phyloP scores from a whole-genome alignment of 2,888 invertebrate species.

The Himalopsyche anomala region DNA sequence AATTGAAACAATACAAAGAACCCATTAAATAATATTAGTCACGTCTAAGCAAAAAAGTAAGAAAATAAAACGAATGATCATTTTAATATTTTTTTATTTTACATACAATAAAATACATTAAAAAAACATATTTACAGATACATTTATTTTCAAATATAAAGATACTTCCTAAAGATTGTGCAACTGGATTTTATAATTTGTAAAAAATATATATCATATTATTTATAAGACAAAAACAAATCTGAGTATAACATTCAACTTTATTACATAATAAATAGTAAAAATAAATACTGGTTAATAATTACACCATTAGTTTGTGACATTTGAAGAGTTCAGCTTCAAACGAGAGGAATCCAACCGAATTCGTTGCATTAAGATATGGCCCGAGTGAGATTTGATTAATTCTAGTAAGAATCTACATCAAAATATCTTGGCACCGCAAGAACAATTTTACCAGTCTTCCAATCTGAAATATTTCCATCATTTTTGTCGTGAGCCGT shows the following conservation, averaged over 20 bases:
- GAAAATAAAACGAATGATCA: neutral
- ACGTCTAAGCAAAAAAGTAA: no score
- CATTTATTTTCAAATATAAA: slow-evolving; percentile 19
- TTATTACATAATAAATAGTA: neutral
- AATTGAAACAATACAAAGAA: no score
- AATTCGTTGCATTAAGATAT: slow-evolving; percentile 31
- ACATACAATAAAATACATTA: slow-evolving; percentile 43
- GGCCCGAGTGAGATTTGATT: slow-evolving; percentile 2
- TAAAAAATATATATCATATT: slow-evolving; percentile 20
- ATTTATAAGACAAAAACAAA: slow-evolving; percentile 10
- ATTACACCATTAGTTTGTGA: neutral
- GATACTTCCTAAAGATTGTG: slow-evolving; percentile 37
- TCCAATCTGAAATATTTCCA: neutral
- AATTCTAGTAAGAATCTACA: slow-evolving; percentile 1
- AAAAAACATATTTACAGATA: slow-evolving; percentile 39
- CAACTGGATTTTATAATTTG: slow-evolving; percentile 39
- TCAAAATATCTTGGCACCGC: slow-evolving; percentile 36
- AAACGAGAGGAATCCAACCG: neutral
- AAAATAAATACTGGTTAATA: slow-evolving; percentile 16
- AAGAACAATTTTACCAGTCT: neutral
- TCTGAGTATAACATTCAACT: neutral
- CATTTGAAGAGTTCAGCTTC: neutral
- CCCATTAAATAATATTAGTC: no score
- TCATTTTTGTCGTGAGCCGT: neutral
- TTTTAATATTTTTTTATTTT: slow-evolving; percentile 34